These are phyloP conservation scores for Rhadina sibilatrix DNA, from an alignment of 2,113 vertebrate species.

Conservation along the genomic window DNA sequence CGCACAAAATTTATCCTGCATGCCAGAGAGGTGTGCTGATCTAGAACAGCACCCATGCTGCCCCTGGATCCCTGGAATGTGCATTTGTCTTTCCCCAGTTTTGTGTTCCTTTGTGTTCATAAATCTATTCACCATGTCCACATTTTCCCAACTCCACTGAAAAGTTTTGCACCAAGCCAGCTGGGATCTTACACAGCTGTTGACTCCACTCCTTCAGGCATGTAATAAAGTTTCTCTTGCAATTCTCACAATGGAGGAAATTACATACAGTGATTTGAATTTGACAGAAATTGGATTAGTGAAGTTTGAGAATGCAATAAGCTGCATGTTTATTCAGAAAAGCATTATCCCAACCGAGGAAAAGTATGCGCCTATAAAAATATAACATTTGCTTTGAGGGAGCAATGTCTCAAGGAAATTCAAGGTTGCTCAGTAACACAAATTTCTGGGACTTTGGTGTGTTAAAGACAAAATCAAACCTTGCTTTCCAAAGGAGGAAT, in stretches of 20 bases:
- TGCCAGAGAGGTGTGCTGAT: background rate
- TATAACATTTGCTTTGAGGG: background rate
- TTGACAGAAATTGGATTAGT: background rate
- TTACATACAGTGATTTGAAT: background rate
- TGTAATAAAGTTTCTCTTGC: background rate
- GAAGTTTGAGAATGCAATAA: background rate
- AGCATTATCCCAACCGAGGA: background rate
- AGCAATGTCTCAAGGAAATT: background rate
- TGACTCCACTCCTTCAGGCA: background rate
- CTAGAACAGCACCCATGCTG: fast-evolving
- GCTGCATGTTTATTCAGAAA: background rate
- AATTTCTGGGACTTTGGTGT: background rate
- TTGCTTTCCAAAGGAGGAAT: background rate
- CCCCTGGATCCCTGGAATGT: background rate
- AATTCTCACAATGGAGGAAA: background rate
- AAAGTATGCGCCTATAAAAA: background rate
- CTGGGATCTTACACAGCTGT: background rate
- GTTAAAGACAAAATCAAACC: background rate
- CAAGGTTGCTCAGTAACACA: background rate
- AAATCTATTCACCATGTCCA: background rate
- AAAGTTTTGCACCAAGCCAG: background rate
- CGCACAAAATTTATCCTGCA: background rate
- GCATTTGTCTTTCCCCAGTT: background rate
- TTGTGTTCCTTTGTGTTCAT: background rate
- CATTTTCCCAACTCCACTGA: background rate